These are phyloP conservation scores for Agraylea sexmaculata DNA, from an alignment of 1,140 invertebrate genomes.

Conservation along the genomic window DNA sequence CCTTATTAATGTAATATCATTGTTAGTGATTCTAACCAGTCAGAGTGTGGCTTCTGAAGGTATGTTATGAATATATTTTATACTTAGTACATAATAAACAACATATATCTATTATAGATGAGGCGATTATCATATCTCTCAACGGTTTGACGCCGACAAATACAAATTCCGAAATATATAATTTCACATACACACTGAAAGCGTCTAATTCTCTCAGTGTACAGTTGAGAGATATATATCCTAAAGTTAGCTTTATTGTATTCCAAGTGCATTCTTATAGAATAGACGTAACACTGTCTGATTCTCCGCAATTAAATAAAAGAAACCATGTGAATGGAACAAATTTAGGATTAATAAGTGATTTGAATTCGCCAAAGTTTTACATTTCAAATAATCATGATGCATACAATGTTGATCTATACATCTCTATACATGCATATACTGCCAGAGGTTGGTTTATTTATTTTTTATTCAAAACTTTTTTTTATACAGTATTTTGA, in stretches of 20 bases:
- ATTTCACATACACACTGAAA: slow-evolving; percentile 24
- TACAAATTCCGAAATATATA: slow-evolving; percentile 28
- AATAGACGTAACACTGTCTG: slow-evolving; percentile 48
- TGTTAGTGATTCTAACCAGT: too few species aligned
- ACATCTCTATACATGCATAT: slow-evolving; percentile 45
- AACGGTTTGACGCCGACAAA: slow-evolving; percentile 24
- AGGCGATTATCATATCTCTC: slow-evolving; percentile 25
- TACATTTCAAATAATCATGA: slow-evolving; percentile 34
- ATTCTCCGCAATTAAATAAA: slow-evolving; percentile 27
- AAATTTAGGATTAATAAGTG: slow-evolving; percentile 50
- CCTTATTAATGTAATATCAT: too few species aligned
- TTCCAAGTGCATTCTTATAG: slow-evolving; percentile 54
- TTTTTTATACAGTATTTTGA: slow-evolving; percentile 10
- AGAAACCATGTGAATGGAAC: slow-evolving; percentile 39
- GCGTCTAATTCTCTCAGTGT: slow-evolving; percentile 28
- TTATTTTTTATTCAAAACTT: slow-evolving; percentile 7
- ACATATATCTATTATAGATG: slow-evolving; percentile 29
- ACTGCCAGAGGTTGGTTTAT: slow-evolving; percentile 36
- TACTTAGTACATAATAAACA: not conserved
- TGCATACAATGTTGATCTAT: slow-evolving; percentile 29
- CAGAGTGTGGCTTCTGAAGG: too few species aligned
- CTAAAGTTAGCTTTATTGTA: slow-evolving; percentile 44
- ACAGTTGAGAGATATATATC: slow-evolving; percentile 37
- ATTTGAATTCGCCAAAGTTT: slow-evolving; percentile 21
- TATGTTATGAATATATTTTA: too few species aligned